phyloP scores from a whole-genome alignment of 2,888 invertebrate species.

The Clunio marinus region DNA sequence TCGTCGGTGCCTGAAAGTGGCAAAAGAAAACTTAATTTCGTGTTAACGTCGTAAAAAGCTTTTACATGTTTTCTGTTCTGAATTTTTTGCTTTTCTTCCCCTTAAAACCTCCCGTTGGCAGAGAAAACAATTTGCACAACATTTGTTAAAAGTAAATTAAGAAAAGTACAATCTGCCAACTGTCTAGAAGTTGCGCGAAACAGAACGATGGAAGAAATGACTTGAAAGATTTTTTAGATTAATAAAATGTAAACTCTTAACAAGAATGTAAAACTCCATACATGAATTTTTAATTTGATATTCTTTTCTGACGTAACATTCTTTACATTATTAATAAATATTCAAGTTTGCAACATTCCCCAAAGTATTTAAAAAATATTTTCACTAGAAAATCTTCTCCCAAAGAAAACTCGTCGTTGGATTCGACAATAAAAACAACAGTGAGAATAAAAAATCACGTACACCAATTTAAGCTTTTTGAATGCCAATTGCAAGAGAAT shows the following conservation, averaged over 20 bases:
- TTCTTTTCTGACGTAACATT: too few relatives aligned
- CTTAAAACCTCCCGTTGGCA: not conserved
- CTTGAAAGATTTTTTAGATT: not conserved
- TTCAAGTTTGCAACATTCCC: too few relatives aligned
- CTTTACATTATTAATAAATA: too few relatives aligned
- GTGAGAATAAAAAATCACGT: not conserved
- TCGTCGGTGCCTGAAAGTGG: not conserved
- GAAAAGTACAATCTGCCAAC: conserved; percentile 17
- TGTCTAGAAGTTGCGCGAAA: not conserved
- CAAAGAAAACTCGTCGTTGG: too few relatives aligned
- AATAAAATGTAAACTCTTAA: too few relatives aligned
- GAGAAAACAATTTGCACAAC: not conserved
- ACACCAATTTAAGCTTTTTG: not conserved
- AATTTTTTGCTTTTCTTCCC: not conserved
- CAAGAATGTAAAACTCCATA: too few relatives aligned
- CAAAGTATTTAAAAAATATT: too few relatives aligned
- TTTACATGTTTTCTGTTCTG: not conserved
- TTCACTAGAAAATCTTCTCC: too few relatives aligned
- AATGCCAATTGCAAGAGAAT: not conserved
- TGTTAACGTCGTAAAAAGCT: not conserved
- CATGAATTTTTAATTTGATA: too few relatives aligned
- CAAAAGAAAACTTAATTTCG: conserved; percentile 4
- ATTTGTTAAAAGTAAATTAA: not conserved
- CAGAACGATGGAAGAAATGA: not conserved
- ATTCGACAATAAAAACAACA: not conserved